Conservation (phyloP, 2,888 invertebrate species). For the Danaus chrysippus region DNA sequence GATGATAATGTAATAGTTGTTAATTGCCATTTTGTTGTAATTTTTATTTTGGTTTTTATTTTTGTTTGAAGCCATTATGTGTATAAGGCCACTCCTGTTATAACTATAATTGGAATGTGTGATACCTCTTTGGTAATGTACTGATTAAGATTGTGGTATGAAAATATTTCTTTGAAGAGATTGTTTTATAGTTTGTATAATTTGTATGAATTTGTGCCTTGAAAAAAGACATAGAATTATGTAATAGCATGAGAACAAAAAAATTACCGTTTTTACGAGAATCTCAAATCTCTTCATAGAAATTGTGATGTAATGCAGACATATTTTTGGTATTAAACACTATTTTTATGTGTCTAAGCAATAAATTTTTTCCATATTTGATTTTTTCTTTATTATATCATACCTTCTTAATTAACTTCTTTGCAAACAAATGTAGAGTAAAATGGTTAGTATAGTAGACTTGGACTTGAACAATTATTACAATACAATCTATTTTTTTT, state of each 20-base stretch:
- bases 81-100: slow-evolving; percentile 13
- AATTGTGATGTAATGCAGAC: slow-evolving; percentile 48
- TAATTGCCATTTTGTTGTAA: slow-evolving; percentile 7
- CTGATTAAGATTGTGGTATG: slow-evolving; percentile 48
- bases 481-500: too few species aligned
- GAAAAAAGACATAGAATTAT: slow-evolving; percentile 37
- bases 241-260: slow-evolving; percentile 26
- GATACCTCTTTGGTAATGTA: slow-evolving; percentile 37
- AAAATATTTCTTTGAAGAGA: slow-evolving; percentile 54
- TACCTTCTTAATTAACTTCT: not conserved
- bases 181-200: slow-evolving; percentile 29
- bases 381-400: slow-evolving; percentile 12
- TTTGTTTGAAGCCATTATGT: not conserved
- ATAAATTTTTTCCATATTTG: slow-evolving; percentile 36
- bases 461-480: too few species aligned
- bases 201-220: slow-evolving; percentile 56
- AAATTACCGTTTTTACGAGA: slow-evolving; percentile 26
- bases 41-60: not conserved
- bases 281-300: slow-evolving; percentile 56
- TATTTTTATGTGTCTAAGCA: slow-evolving; percentile 48
- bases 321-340: slow-evolving; percentile 55
- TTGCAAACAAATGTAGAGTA: not conserved
- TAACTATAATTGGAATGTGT: slow-evolving; percentile 21
- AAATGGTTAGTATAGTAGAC: too few species aligned
- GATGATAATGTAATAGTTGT: not conserved